Percentiles rank a stretch among this genome's conserved stretches.
phyloP scores from a whole-genome alignment of 2,797 vertebrate species.

The Orientallactaga sibirica region DNA sequence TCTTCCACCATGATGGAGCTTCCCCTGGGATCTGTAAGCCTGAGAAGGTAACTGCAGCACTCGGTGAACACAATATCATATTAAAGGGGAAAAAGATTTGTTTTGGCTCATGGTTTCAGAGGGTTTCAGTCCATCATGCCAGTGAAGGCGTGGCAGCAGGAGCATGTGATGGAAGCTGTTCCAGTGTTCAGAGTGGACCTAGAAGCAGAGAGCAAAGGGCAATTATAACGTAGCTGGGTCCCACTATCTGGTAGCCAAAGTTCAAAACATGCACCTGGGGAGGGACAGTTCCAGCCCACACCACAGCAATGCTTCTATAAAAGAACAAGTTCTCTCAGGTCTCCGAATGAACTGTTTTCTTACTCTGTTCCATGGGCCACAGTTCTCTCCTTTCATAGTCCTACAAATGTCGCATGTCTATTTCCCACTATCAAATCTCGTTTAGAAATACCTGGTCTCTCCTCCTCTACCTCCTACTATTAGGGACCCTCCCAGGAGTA shows the following conservation, averaged over 20 bases:
- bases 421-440: not conserved
- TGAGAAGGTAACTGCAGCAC: not conserved
- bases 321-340: not conserved
- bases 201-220: not conserved
- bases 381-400: too few species aligned
- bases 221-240: not conserved
- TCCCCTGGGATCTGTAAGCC: too few species aligned
- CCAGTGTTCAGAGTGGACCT: not conserved
- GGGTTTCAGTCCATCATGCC: not conserved
- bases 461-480: not conserved
- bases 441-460: not conserved
- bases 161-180: not conserved
- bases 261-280: not conserved
- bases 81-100: too few species aligned
- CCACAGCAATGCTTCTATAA: too few species aligned
- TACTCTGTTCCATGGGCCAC: fast-evolving
- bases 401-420: not conserved
- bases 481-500: not conserved
- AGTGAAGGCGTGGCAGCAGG: not conserved
- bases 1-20: too few species aligned
- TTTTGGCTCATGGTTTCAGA: not conserved
- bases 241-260: not conserved
- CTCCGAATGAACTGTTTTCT: not conserved
- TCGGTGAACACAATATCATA: not conserved
- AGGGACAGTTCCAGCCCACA: not conserved